These are phyloP conservation scores for Diorhabda carinulata DNA, from an alignment of 1,140 invertebrate genomes.

Conservation along the genomic window DNA sequence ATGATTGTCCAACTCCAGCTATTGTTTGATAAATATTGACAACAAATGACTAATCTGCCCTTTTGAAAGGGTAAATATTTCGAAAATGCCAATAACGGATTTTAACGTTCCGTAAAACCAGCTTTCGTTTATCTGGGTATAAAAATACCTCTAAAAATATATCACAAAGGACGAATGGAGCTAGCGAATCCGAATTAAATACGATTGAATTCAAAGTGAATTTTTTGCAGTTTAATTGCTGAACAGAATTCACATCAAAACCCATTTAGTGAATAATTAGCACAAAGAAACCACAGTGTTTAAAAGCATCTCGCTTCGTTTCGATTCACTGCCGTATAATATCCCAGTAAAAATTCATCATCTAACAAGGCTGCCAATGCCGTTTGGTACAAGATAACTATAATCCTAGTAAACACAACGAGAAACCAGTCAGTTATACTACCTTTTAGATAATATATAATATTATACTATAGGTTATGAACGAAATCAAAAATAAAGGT, in stretches of 20 bases:
- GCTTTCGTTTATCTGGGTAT: constrained; percentile 2
- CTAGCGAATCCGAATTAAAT: neutral
- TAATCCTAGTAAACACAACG: no score
- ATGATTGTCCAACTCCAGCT: neutral
- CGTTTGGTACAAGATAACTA: neutral
- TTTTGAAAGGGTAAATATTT: neutral
- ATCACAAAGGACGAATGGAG: constrained; percentile 1
- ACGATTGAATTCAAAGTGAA: constrained; percentile 2
- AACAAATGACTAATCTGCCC: neutral
- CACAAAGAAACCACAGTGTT: constrained; percentile 2
- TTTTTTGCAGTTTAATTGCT: constrained; percentile 2
- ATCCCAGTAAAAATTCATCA: constrained; percentile 2
- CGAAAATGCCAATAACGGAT: neutral
- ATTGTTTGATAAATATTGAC: neutral
- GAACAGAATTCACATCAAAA: constrained; percentile 2
- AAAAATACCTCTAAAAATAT: constrained; percentile 3
- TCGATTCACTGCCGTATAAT: constrained; percentile 2
- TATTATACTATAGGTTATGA: no score
- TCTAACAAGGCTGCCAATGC: constrained; percentile 1
- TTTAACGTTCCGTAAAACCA: neutral
- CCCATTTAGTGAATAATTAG: constrained; percentile 2
- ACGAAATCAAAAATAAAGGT: no score
- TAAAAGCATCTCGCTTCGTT: neutral
- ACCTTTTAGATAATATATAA: no score
- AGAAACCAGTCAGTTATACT: no score